These are phyloP conservation scores for Heptranchias perlo DNA, from an alignment of 2,113 vertebrate species.

Conservation along the genomic window DNA sequence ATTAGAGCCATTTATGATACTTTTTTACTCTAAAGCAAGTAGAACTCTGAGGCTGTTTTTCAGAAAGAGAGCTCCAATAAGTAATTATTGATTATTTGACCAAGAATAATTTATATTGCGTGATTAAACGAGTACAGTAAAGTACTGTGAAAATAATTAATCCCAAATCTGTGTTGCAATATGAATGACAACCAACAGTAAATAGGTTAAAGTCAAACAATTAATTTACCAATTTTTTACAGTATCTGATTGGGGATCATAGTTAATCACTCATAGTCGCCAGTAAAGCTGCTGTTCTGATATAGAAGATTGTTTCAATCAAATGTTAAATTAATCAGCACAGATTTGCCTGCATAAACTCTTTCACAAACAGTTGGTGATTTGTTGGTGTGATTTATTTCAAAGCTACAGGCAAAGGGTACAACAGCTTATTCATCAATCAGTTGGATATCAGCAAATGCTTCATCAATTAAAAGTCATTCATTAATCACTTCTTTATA, in stretches of 20 bases:
- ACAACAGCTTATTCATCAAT: constrained; percentile 7
- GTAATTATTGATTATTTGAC: constrained; percentile 21
- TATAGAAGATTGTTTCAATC: background rate
- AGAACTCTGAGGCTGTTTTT: background rate
- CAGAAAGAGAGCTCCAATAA: background rate
- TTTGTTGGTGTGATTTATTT: background rate
- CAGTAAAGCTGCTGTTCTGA: background rate
- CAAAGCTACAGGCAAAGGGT: background rate
- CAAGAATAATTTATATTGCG: background rate
- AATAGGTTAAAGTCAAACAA: constrained; percentile 1
- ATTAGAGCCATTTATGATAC: background rate
- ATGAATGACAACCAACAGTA: background rate
- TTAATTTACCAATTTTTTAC: constrained; percentile 24
- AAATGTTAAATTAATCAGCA: background rate
- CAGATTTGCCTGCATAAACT: background rate
- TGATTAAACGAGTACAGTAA: background rate
- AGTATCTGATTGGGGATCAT: constrained; percentile 7
- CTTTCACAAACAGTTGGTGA: background rate
- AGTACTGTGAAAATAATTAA: constrained; percentile 7
- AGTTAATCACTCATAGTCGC: background rate
- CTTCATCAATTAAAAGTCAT: background rate
- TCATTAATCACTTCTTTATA: background rate
- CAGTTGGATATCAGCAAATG: background rate
- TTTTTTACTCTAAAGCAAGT: background rate
- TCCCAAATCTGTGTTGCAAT: background rate